These are phyloP conservation scores for Sibirionetta formosa DNA, from an alignment of 2,797 vertebrate genomes.

Conservation along the genomic window DNA sequence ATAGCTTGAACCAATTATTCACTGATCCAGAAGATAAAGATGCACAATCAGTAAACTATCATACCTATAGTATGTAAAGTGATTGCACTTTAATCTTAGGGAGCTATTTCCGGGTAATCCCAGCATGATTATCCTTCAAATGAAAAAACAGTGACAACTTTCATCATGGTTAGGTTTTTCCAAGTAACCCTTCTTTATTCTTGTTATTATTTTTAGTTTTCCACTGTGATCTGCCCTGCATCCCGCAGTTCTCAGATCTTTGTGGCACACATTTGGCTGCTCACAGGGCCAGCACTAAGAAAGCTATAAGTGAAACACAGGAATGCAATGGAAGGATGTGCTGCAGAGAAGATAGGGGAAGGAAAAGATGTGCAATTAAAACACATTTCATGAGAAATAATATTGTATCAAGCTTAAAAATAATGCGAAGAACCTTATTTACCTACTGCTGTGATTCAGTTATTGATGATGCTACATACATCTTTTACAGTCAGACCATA, in stretches of 20 bases:
- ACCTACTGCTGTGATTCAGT: neutral
- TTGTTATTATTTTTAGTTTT: neutral
- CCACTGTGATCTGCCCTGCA: neutral
- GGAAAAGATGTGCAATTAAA: neutral
- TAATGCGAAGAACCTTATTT: neutral
- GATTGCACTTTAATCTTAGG: neutral
- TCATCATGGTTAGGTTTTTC: neutral
- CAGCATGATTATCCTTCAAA: neutral
- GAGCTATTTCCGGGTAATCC: neutral
- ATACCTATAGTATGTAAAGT: neutral
- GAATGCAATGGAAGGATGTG: neutral
- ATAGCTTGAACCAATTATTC: slow-evolving; percentile 54
- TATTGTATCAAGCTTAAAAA: neutral
- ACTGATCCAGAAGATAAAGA: slow-evolving; percentile 56
- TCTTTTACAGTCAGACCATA: neutral
- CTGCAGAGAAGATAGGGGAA: neutral
- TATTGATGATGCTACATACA: neutral
- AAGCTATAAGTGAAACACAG: neutral
- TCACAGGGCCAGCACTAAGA: rapidly evolving
- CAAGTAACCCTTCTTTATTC: neutral
- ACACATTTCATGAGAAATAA: neutral
- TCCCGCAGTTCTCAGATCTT: neutral
- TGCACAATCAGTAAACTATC: neutral
- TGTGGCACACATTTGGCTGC: neutral
- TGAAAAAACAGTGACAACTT: neutral